Base-by-base conservation (phyloP, 2,888 invertebrate genomes). In the Epinotia nisella region DNA sequence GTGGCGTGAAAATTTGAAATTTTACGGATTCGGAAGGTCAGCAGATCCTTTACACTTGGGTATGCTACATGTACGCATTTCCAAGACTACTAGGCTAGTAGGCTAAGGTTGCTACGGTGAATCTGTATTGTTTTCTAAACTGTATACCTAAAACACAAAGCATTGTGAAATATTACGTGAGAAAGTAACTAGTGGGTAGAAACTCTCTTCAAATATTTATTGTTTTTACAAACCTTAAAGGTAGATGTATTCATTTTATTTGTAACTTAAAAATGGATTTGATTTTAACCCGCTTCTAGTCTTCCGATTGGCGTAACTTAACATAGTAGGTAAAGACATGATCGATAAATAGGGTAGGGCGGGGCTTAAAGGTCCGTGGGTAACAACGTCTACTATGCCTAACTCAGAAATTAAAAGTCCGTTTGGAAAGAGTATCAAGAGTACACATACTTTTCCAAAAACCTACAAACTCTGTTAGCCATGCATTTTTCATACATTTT, bases 11-110 rank as follows among this genome's bases (percentile, higher is more conserved):
- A 51, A 53, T 64, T 2, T 11, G 45, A 62, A 45, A 62, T 62
- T 62, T 49, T 24, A 62, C 61, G 61, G 61, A 62, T n/a, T 62
- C 15, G 9, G 9, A 62, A 62, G 45, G 61, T 21, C 61, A 24
- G 15, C 13, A 19, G 21, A 59, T 60, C 19, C 21, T 60, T 60
- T 41, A 60, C 17, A 17, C 7, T 60, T n/a, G n/a, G 45, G 11
- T n/a, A 21, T 61, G 21, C 45, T 17, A 17, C 17, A 59, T 17
- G 17, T n/a, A 24, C 56, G 4, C 15, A 24, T 15, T 56, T 58
- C n/a, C 3, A 24, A 24, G 15, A 56, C 11, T 58, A 11, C 35
- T 39, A 59, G 59, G 59, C 35, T 39, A 59, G 59, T 59, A 59
- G 35, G 59, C 59, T 59, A 59, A 59, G 59, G 59, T 59, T 17